Conservation (phyloP, 2,797 vertebrate species). For the Tauraco hartlaubi region DNA sequence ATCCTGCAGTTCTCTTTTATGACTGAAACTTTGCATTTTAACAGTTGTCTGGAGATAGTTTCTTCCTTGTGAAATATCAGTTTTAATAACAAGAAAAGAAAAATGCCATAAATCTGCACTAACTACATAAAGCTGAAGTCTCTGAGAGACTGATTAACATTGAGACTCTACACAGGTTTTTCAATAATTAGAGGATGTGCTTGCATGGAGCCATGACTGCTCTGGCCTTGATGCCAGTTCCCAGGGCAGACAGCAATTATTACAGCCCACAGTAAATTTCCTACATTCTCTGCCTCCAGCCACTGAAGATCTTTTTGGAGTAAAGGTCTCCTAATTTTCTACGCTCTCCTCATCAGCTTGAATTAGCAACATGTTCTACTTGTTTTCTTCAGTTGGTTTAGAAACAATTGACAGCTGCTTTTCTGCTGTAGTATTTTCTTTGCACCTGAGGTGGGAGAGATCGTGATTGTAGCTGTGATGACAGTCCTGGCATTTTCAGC, state of each 20-base stretch:
- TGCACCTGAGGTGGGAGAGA: slow-evolving; percentile 46
- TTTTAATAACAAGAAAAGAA: slow-evolving; percentile 94
- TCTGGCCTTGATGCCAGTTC: slow-evolving; percentile 90
- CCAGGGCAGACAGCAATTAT: slow-evolving; percentile 89
- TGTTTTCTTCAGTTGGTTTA: slow-evolving; percentile 20
- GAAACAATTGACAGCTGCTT: slow-evolving; percentile 57
- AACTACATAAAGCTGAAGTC: slow-evolving; percentile 92
- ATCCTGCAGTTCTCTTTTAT: slow-evolving; percentile 91
- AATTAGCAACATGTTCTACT: slow-evolving; percentile 50
- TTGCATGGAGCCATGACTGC: slow-evolving; percentile 83
- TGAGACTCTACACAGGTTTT: slow-evolving; percentile 85
- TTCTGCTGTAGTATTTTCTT: slow-evolving; percentile 55
- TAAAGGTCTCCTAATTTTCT: slow-evolving; percentile 89
- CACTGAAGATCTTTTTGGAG: slow-evolving; percentile 83
- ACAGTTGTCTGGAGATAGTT: slow-evolving; percentile 93
- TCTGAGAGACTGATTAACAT: slow-evolving; percentile 99
- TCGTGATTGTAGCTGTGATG: slow-evolving; percentile 12
- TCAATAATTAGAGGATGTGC: slow-evolving; percentile 91
- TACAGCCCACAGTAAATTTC: slow-evolving; percentile 84
- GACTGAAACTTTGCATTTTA: slow-evolving; percentile 95
- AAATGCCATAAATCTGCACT: slow-evolving; percentile 91
- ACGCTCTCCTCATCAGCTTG: slow-evolving; percentile 80
- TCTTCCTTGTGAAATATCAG: slow-evolving; percentile 92
- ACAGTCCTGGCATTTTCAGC: slow-evolving; percentile 1
- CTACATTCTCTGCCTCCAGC: slow-evolving; percentile 78